A percentile compares a stretch with the other conserved stretches of the same genome.
These are phyloP conservation scores for Myotis brandtii DNA, from an alignment of 2,113 vertebrate species.

Conservation along the genomic window DNA sequence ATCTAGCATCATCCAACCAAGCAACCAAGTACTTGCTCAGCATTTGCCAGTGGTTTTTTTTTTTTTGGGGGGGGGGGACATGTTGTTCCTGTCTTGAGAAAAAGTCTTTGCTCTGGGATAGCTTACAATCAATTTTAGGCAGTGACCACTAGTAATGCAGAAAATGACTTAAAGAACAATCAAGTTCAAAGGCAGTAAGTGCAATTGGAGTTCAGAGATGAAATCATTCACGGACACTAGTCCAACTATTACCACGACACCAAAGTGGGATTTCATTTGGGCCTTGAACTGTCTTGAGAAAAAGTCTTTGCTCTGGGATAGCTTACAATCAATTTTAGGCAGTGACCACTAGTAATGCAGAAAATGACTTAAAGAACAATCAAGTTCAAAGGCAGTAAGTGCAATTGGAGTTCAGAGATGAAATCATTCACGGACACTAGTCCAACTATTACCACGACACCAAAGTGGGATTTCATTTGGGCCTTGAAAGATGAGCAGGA, in stretches of 20 bases:
- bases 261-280: neutral
- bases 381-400: conserved; percentile 41
- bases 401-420: conserved; percentile 31
- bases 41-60: neutral
- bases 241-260: neutral
- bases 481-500: conserved; percentile 51
- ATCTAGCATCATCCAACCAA: conserved; percentile 10
- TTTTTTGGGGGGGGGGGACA: neutral
- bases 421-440: neutral
- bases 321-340: neutral
- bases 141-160: neutral
- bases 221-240: neutral
- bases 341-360: neutral
- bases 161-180: conserved; percentile 35
- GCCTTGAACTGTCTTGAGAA: neutral
- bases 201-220: conserved; percentile 31
- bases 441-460: neutral
- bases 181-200: conserved; percentile 41
- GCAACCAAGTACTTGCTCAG: neutral
- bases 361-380: conserved; percentile 35
- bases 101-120: neutral
- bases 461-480: neutral
- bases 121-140: neutral
- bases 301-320: neutral
- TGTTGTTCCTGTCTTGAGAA: neutral